Conservation (phyloP, 2,113 vertebrate genomes). For the Elachura formosa region DNA sequence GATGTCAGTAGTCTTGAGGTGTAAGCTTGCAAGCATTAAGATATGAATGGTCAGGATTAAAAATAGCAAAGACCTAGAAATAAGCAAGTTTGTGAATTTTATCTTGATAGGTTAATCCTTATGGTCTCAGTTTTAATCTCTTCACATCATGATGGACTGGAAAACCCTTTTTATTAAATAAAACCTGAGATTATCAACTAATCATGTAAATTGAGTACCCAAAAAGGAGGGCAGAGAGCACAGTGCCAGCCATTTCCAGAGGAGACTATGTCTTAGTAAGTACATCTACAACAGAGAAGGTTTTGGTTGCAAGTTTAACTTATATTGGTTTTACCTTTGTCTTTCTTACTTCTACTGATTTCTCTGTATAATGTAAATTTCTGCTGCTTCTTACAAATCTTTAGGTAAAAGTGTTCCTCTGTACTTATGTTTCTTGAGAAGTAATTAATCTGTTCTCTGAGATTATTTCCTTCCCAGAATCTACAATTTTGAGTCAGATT, state of each 20-base stretch:
- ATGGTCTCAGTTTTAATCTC: background rate
- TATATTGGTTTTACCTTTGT: background rate
- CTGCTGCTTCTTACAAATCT: background rate
- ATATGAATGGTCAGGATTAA: background rate
- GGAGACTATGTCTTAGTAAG: background rate
- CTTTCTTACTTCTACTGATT: background rate
- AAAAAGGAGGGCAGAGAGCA: rapidly evolving
- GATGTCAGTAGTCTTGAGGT: background rate
- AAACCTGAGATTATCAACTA: background rate
- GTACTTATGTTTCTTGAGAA: background rate
- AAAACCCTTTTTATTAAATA: background rate
- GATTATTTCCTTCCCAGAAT: background rate
- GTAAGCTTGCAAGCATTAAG: background rate
- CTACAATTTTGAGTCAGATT: background rate
- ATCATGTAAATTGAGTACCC: background rate
- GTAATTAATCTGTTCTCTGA: background rate
- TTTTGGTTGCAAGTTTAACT: background rate
- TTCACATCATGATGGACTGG: background rate
- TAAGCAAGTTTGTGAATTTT: background rate
- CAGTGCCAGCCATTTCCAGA: background rate
- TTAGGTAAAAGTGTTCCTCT: background rate
- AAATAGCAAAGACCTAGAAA: background rate
- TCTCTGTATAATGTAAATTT: background rate
- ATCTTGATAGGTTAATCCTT: background rate
- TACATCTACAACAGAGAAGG: background rate